A percentile compares a stretch with the other conserved stretches of the same genome.
Evolutionary conservation across 2,888 invertebrate genomes (phyloP).

Genomic region (Silvanus unidentatus): DNA sequence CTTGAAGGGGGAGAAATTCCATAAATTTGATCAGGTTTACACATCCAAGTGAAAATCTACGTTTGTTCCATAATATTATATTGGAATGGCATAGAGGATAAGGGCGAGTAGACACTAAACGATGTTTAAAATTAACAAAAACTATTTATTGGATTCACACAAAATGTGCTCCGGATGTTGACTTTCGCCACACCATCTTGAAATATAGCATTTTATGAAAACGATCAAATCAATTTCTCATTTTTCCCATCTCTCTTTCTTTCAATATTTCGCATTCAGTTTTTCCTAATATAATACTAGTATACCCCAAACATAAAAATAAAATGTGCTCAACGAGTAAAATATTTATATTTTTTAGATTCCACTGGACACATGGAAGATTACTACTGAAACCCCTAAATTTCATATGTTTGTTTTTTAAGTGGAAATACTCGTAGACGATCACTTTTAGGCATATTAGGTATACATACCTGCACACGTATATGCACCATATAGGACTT

Average conservation of each 20-base stretch:
- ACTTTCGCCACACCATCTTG: neutral
- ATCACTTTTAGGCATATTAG: too few relatives aligned
- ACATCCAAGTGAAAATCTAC: slow-evolving; percentile 8
- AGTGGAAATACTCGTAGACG: too few relatives aligned
- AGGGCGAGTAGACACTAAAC: neutral
- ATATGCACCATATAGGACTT: too few relatives aligned
- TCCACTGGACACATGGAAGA: slow-evolving; percentile 6
- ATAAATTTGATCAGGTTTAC: slow-evolving; percentile 27
- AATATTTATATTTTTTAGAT: slow-evolving; percentile 7
- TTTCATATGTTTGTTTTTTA: slow-evolving; percentile 2
- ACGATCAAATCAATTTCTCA: too few relatives aligned
- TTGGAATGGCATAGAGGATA: too few relatives aligned
- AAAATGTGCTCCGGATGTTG: too few relatives aligned
- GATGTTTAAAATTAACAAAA: neutral
- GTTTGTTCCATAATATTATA: slow-evolving; percentile 7
- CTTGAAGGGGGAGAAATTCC: slow-evolving; percentile 32
- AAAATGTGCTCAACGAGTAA: slow-evolving; percentile 2
- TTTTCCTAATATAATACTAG: neutral
- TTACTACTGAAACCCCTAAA: slow-evolving; percentile 4
- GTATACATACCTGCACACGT: too few relatives aligned
- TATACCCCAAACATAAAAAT: neutral
- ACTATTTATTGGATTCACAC: neutral
- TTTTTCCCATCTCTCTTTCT: too few relatives aligned
- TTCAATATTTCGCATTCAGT: too few relatives aligned
- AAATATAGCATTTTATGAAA: neutral